Base-by-base conservation (phyloP, 2,888 invertebrate genomes). In the Strigamia transsilvanica region DNA sequence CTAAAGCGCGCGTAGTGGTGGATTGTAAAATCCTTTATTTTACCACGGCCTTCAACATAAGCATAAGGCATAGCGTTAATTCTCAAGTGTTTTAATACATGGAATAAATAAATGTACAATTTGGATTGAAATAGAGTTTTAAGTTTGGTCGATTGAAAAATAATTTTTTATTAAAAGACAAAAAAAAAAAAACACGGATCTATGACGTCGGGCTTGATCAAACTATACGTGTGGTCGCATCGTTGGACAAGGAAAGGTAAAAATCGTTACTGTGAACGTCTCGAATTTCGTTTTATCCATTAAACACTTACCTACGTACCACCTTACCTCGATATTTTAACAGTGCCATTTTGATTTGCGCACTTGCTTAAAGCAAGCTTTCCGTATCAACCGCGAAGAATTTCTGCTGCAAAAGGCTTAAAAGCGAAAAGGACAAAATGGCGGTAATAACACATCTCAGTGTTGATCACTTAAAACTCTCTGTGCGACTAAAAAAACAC, bases 221-320 rank as follows among this genome's bases (percentile, higher is more conserved):
- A 51, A 7, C 51, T 51, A 51, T 51, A 15, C 6, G 51, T n/a
- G n/a, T n/a, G 51, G 6, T 15, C 6, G 66, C 27, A 66, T 66
- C 66, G 66, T 32, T 66, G 27, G 66, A 66, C 66, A 66, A 66
- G 66, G 27, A 66, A 23, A 66, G 66, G 66, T 66, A 66, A 23
- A 15, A 15, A 42, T 42, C 15, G 12, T 42, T 42, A 13, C 10
- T 2, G 42, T 9, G 6, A 21, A 23, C 18, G 61, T 3, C 23
- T 23, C 9, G 18, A 21, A 21, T 61, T 61, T 18, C 3, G 3
- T 18, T 15, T 61, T 18, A 18, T 61, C 18, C 3, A 61, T 23
- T 61, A 66, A 66, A 66, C 27, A 32, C 23, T 66, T 7, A 66
- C 27, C 66, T 27, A 66, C 66, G 2, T 15, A 51, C 51, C 51